Percentiles rank a stretch among this genome's conserved stretches.
These are phyloP conservation scores for Spheniscus mendiculus DNA, from an alignment of 2,113 vertebrate genomes.

Conservation along the genomic window DNA sequence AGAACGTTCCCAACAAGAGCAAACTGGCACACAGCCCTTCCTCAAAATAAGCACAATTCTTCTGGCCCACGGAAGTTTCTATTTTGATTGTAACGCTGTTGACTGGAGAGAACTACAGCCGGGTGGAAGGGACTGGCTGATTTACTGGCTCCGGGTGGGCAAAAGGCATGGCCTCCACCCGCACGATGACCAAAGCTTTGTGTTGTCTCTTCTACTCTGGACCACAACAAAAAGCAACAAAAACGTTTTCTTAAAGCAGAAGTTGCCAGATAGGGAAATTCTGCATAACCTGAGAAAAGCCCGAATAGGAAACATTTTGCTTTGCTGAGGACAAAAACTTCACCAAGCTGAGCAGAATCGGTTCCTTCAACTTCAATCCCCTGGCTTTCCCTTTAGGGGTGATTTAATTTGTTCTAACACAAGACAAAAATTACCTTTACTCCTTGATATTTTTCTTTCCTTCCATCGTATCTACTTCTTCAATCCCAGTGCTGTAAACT, in stretches of 20 bases:
- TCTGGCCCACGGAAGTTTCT: not conserved
- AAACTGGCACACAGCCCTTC: not conserved
- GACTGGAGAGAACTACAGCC: not conserved
- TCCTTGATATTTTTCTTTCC: not conserved
- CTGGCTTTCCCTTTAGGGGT: not conserved
- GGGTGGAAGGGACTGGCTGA: not conserved
- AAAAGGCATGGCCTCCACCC: not conserved
- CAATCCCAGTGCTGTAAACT: not conserved
- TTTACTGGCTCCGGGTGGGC: accelerated
- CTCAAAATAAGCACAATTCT: not conserved
- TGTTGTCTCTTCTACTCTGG: not conserved
- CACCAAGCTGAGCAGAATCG: not conserved
- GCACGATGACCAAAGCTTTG: not conserved
- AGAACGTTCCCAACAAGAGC: not conserved
- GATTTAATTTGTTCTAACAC: not conserved
- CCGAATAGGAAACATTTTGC: not conserved
- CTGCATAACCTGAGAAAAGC: not conserved
- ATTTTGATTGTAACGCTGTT: not conserved
- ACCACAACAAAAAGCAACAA: not conserved
- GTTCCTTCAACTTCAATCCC: not conserved
- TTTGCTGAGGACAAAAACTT: not conserved
- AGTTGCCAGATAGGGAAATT: not conserved
- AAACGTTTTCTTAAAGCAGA: not conserved
- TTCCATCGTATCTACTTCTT: not conserved
- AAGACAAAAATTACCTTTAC: not conserved